Conservation (phyloP, 2,888 invertebrate species). For the Caenorhabditis wallacei region DNA sequence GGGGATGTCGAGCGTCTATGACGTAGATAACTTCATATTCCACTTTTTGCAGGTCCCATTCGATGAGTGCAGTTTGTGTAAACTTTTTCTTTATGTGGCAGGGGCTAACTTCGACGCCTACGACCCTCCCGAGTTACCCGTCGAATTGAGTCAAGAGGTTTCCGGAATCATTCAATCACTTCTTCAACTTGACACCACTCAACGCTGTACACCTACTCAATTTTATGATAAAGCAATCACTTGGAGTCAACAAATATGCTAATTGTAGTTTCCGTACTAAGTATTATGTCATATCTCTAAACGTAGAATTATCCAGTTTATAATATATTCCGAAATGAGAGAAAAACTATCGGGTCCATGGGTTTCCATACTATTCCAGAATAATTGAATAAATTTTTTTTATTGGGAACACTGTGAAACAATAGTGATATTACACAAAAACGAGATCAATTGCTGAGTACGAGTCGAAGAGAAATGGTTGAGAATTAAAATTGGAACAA, state of each 20-base stretch:
- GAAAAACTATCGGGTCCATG: conserved; percentile 17
- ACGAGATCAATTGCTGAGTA: conserved; percentile 24
- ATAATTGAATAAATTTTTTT: conserved; percentile 9
- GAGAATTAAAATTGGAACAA: not conserved
- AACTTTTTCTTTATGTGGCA: conserved; percentile 81
- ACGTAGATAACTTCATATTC: conserved; percentile 56
- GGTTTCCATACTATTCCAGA: conserved; percentile 16
- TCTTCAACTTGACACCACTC: conserved; percentile 77
- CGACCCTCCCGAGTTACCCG: conserved; percentile 79
- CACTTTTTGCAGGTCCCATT: conserved; percentile 80
- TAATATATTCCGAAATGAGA: not conserved
- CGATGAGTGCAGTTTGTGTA: conserved; percentile 80
- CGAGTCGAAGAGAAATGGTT: conserved; percentile 6
- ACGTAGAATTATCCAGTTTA: conserved; percentile 16
- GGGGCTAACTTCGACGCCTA: conserved; percentile 82
- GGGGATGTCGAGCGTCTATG: conserved; percentile 18
- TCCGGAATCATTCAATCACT: conserved; percentile 74
- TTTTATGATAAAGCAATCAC: conserved; percentile 73
- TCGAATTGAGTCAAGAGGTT: conserved; percentile 67
- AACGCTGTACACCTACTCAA: conserved; percentile 77
- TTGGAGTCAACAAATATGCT: conserved; percentile 58
- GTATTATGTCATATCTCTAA: conserved; percentile 38
- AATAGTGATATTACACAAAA: not conserved
- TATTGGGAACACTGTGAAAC: no score
- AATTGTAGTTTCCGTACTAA: conserved; percentile 16